Conservation (phyloP, 2,888 invertebrate species). For the Amiota minor region DNA sequence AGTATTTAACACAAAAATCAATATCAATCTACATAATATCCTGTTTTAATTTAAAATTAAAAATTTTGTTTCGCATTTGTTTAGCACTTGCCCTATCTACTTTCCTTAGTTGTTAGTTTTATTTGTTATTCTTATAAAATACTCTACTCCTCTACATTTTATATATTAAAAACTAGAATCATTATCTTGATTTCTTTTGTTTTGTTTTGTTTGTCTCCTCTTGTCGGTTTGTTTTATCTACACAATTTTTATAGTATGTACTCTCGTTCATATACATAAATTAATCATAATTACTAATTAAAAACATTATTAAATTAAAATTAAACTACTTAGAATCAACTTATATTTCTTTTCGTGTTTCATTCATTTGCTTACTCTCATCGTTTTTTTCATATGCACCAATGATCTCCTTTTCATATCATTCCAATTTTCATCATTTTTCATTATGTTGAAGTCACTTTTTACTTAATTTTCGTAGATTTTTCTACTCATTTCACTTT, state of each 20-base stretch:
- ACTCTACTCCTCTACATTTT: not conserved
- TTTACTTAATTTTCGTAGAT: no score
- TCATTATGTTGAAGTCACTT: no score
- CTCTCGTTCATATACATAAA: conserved; percentile 24
- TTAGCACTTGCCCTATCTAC: conserved; percentile 19
- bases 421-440: no score
- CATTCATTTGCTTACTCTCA: conserved; percentile 17
- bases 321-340: no score
- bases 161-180: not conserved
- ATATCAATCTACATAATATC: no score
- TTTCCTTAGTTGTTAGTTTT: not conserved
- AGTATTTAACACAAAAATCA: no score
- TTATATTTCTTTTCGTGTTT: conserved; percentile 5
- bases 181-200: no score
- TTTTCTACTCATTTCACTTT: no score
- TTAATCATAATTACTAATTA: conserved; percentile 1
- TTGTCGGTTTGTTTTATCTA: no score
- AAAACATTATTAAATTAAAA: conserved; percentile 20
- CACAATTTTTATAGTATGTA: no score
- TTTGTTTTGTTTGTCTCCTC: no score
- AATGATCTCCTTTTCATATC: not conserved
- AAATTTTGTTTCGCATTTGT: conserved; percentile 8
- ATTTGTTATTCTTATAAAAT: not conserved
- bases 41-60: no score
- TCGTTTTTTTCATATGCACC: not conserved